A percentile compares a stretch with the other conserved stretches of the same genome.
phyloP scores from a whole-genome alignment of 2,888 invertebrate species.

The Ellobium chinense region DNA sequence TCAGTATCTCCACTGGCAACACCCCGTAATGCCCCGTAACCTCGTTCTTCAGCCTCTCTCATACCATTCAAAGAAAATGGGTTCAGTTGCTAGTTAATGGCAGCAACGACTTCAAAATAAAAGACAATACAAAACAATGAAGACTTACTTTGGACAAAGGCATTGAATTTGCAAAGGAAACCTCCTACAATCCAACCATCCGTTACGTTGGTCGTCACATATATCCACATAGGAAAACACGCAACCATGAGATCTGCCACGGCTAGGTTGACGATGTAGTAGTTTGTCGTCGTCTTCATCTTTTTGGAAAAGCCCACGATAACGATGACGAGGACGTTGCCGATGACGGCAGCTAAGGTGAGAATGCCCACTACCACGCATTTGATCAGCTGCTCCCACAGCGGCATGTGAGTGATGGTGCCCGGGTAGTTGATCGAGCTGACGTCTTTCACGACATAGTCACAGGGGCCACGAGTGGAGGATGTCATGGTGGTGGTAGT shows the following conservation, averaged over 20 bases:
- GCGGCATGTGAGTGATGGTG: conserved; percentile 49
- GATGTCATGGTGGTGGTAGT: not conserved
- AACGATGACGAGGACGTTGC: conserved; percentile 65
- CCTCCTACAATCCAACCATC: conserved; percentile 88
- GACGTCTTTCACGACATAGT: conserved; percentile 43
- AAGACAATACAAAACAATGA: no score
- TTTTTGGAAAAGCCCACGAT: conserved; percentile 63
- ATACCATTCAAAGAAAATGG: no score
- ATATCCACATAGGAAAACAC: conserved; percentile 86
- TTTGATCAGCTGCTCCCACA: conserved; percentile 65
- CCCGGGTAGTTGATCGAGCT: conserved; percentile 55
- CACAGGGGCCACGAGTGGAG: not conserved
- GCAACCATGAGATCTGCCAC: conserved; percentile 72
- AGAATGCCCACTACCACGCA: conserved; percentile 55
- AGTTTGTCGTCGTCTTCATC: conserved; percentile 75
- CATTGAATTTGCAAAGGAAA: conserved; percentile 88
- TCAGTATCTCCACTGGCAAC: no score
- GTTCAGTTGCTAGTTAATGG: no score
- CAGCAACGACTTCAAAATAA: no score
- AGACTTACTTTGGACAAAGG: conserved; percentile 86
- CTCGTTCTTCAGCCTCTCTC: no score
- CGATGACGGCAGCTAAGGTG: conserved; percentile 58
- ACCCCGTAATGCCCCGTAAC: no score
- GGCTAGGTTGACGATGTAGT: conserved; percentile 74
- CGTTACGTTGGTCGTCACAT: conserved; percentile 87